A percentile compares a stretch with the other conserved stretches of the same genome.
These are phyloP conservation scores for Hedychridium roseum DNA, from an alignment of 2,888 invertebrate genomes.

Conservation along the genomic window DNA sequence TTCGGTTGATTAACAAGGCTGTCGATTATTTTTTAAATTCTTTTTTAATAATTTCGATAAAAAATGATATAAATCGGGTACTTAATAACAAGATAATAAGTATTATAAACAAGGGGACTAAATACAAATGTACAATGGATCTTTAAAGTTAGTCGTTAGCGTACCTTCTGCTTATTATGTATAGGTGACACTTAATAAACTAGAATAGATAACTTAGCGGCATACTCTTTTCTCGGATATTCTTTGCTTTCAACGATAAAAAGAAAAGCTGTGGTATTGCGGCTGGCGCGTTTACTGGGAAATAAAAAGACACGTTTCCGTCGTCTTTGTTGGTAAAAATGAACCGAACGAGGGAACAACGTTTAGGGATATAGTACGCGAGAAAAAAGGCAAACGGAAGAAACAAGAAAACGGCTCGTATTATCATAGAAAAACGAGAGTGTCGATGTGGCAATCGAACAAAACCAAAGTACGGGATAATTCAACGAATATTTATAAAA, in stretches of 20 bases:
- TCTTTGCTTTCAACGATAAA: conserved; percentile 15
- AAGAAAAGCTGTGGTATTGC: conserved; percentile 5
- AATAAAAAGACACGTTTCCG: conserved; percentile 12
- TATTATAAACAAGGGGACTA: conserved; percentile 64
- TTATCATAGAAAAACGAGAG: too few species aligned
- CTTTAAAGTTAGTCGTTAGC: conserved; percentile 59
- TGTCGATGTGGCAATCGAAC: too few species aligned
- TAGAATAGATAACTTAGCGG: conserved; percentile 57
- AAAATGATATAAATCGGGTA: conserved; percentile 64
- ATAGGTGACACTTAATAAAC: conserved; percentile 55
- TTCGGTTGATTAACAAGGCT: conserved; percentile 33
- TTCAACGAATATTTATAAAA: too few species aligned
- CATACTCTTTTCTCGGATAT: conserved; percentile 26
- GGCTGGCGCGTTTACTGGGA: conserved; percentile 7
- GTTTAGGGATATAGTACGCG: too few species aligned
- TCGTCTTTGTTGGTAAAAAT: neutral
- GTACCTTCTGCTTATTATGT: conserved; percentile 49
- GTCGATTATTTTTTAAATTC: conserved; percentile 57
- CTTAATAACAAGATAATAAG: conserved; percentile 64
- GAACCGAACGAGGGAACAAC: neutral
- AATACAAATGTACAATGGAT: conserved; percentile 64
- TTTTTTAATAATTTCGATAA: conserved; percentile 65
- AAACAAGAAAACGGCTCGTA: too few species aligned
- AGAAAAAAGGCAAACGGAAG: neutral
- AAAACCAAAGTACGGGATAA: too few species aligned